These are phyloP conservation scores for Lamproptera curius DNA, from an alignment of 2,888 invertebrate species.

Conservation along the genomic window DNA sequence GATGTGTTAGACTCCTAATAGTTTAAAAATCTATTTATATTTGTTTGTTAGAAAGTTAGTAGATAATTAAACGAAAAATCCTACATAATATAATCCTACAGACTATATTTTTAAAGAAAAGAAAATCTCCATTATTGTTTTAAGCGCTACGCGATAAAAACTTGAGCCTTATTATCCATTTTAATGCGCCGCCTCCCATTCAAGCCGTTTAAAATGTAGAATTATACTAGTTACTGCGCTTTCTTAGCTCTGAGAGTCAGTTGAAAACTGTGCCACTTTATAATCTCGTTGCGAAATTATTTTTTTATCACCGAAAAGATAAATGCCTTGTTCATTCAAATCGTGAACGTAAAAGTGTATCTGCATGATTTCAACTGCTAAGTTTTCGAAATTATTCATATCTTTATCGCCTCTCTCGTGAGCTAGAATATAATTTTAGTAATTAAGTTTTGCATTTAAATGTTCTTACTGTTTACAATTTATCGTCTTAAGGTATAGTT, in stretches of 20 bases:
- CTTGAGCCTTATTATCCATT: conserved; percentile 1
- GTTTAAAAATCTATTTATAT: too few species aligned
- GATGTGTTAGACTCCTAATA: too few species aligned
- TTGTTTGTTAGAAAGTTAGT: too few species aligned
- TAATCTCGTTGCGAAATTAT: conserved; percentile 11
- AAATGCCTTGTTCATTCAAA: background rate
- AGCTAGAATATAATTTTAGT: background rate
- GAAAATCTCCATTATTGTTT: background rate
- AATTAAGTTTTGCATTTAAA: background rate
- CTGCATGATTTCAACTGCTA: background rate
- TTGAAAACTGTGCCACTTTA: conserved; percentile 16
- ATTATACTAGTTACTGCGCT: conserved; percentile 6
- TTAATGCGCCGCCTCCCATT: conserved; percentile 1
- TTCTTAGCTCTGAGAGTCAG: conserved; percentile 13
- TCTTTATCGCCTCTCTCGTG: background rate
- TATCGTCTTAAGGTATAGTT: too few species aligned
- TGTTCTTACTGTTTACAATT: background rate
- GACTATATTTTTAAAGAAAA: too few species aligned
- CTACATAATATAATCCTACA: too few species aligned
- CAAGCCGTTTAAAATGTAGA: conserved; percentile 9
- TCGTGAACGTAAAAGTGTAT: background rate
- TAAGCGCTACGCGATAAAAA: conserved; percentile 2
- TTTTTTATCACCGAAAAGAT: conserved; percentile 10
- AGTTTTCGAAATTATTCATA: background rate
- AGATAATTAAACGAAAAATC: too few species aligned